A percentile compares a stretch with the other conserved stretches of the same genome.
Conservation (phyloP, 1,140 invertebrate species). For the Apis mellifera region DNA sequence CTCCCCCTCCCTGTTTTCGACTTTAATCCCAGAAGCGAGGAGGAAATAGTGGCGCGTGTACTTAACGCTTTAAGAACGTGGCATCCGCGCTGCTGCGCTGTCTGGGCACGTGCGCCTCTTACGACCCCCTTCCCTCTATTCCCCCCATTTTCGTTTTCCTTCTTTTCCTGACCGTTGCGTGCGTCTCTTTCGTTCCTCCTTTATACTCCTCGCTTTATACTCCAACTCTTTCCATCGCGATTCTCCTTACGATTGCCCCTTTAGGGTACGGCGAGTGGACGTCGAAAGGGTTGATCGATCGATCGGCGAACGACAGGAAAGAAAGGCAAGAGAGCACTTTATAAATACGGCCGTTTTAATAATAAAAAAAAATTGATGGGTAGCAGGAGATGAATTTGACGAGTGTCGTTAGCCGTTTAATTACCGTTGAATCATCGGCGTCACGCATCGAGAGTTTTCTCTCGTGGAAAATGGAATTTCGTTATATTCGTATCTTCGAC, state of each 20-base stretch:
- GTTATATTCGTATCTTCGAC: not conserved
- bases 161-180: not conserved
- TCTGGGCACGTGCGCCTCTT: conserved; percentile 54
- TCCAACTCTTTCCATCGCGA: not conserved
- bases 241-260: not conserved
- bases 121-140: conserved; percentile 8
- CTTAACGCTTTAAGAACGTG: conserved; percentile 65
- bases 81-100: conserved; percentile 54
- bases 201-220: not conserved
- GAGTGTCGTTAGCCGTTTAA: conserved; percentile 63
- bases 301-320: conserved; percentile 36
- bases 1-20: conserved; percentile 44
- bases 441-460: conserved; percentile 28
- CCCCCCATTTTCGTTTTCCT: not conserved
- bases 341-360: conserved; percentile 49
- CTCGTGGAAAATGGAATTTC: not conserved
- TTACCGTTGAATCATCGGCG: conserved; percentile 46
- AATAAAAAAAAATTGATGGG: conserved; percentile 48
- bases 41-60: conserved; percentile 59
- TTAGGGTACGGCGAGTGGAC: not conserved
- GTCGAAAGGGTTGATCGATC: conserved; percentile 62
- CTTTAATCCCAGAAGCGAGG: conserved; percentile 53
- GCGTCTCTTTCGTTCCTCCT: not conserved
- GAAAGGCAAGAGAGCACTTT: conserved; percentile 22
- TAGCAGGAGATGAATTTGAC: conserved; percentile 54